These are phyloP conservation scores for Lagodon rhomboides DNA, from an alignment of 2,797 vertebrate genomes.

Conservation along the genomic window DNA sequence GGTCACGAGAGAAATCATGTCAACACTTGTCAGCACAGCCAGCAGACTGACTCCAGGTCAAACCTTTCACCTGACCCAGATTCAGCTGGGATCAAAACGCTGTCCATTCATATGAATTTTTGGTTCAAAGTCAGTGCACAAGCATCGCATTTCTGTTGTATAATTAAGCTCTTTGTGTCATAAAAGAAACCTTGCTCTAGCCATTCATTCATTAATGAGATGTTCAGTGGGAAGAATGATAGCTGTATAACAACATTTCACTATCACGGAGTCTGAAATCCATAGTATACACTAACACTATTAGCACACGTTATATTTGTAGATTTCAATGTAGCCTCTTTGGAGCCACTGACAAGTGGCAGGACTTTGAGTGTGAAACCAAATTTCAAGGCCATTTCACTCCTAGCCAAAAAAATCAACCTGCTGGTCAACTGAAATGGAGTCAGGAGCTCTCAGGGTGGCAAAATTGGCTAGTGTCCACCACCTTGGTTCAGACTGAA, in stretches of 20 bases:
- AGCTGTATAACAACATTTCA: neutral
- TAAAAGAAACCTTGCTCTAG: neutral
- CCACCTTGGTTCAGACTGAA: neutral
- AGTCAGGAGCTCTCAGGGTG: neutral
- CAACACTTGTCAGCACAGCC: conserved; percentile 20
- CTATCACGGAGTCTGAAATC: neutral
- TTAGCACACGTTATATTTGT: neutral
- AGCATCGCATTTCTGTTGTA: neutral
- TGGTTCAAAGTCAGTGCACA: neutral
- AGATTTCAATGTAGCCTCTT: neutral
- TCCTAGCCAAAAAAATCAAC: neutral
- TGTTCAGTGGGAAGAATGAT: neutral
- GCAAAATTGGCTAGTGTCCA: neutral
- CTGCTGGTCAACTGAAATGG: neutral
- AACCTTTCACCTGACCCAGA: conserved; percentile 1
- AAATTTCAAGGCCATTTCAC: neutral
- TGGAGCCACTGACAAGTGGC: neutral
- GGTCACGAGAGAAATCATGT: conserved; percentile 38
- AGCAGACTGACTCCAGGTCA: conserved; percentile 30
- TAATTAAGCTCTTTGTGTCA: neutral
- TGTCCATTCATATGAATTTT: neutral
- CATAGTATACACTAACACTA: neutral
- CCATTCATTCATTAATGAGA: neutral
- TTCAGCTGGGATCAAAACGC: neutral
- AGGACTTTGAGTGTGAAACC: neutral